phyloP scores from a whole-genome alignment of 2,888 invertebrate genomes.

The Taphrorychus bicolor region DNA sequence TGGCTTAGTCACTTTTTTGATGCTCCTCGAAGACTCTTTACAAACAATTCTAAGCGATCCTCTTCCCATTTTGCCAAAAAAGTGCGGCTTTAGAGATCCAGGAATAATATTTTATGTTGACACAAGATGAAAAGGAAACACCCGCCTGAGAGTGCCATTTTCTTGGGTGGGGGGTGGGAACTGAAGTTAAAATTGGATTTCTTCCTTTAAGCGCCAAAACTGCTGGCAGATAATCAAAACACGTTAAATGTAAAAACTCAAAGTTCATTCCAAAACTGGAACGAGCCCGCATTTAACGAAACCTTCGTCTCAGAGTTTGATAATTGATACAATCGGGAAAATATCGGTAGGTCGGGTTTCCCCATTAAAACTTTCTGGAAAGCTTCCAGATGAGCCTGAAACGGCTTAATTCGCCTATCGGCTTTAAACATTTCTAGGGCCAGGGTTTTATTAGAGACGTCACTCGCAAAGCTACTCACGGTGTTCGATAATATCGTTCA shows the following conservation, averaged over 20 bases:
- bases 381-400: background rate
- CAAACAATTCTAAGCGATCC: background rate
- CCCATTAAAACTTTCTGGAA: background rate
- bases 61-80: background rate
- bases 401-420: background rate
- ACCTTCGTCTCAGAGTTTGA: background rate
- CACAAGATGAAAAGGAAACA: background rate
- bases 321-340: background rate
- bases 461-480: slow-evolving; percentile 19
- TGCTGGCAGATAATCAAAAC: background rate
- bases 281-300: background rate
- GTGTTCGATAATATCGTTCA: slow-evolving; percentile 13
- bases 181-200: no score
- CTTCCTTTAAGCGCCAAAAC: no score
- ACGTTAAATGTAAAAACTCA: background rate
- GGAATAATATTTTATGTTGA: background rate
- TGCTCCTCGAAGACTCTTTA: background rate
- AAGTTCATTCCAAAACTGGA: background rate
- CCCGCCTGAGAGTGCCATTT: background rate
- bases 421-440: background rate
- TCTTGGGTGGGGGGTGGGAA: background rate
- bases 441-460: no score
- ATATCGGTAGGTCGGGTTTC: no score
- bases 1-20: no score
- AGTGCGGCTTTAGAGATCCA: background rate